Conservation (phyloP, 92 coral and sea anemone species). For the Scolanthus callimorphus region DNA sequence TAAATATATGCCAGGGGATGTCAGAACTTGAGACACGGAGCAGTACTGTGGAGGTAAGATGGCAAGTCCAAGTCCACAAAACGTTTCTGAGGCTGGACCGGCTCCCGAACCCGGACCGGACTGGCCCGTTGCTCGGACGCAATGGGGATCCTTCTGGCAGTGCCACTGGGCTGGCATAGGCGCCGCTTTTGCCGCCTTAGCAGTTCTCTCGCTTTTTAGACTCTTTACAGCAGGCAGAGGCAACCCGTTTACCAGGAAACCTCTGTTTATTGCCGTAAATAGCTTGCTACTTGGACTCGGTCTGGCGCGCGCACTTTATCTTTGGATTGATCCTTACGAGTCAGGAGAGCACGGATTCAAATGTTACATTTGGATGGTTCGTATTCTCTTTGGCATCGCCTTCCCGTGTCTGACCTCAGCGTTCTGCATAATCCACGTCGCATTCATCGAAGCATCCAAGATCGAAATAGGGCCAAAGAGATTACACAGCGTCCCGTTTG, state of each 20-base stretch:
- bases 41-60: too few relatives aligned
- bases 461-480: conserved; percentile 39
- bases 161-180: conserved; percentile 61
- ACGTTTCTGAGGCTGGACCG: conserved; percentile 12
- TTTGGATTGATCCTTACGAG: conserved; percentile 78
- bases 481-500: conserved; percentile 54
- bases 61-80: too few relatives aligned
- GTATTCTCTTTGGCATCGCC: conserved; percentile 67
- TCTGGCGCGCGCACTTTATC: conserved; percentile 55
- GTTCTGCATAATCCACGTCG: conserved; percentile 75
- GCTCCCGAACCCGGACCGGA: conserved; percentile 67
- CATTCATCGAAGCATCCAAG: conserved; percentile 82
- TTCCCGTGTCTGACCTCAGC: conserved; percentile 86
- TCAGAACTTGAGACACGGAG: too few relatives aligned
- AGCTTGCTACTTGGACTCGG: conserved; percentile 57
- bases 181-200: conserved; percentile 53
- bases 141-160: conserved; percentile 63
- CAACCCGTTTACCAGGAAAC: conserved; percentile 56
- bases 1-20: too few relatives aligned
- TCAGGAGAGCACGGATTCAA: conserved; percentile 63
- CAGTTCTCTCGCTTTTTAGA: conserved; percentile 54
- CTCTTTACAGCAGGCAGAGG: conserved; percentile 38
- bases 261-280: conserved; percentile 52
- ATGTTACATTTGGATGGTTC: too few relatives aligned
- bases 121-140: conserved; percentile 59